phyloP scores from a whole-genome alignment of 2,888 invertebrate species.

The Protophormia terraenovae region DNA sequence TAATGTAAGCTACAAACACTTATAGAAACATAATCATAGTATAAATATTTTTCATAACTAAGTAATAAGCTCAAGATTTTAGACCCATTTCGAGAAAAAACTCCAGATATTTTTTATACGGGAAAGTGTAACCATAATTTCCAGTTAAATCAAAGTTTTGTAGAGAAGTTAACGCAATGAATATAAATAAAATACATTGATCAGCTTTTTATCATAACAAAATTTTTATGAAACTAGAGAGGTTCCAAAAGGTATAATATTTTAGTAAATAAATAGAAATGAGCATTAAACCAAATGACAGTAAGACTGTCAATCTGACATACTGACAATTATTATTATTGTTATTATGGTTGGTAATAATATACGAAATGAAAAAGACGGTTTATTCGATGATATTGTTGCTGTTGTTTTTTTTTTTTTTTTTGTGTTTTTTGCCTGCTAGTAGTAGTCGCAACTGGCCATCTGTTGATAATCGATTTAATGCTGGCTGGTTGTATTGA shows the following conservation, averaged over 20 bases:
- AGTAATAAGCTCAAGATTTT: too few species aligned
- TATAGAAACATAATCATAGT: too few species aligned
- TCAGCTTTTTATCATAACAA: too few species aligned
- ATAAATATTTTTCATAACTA: too few species aligned
- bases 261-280: conserved; percentile 18
- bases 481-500: conserved; percentile 57
- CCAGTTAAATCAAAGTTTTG: too few species aligned
- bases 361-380: conserved; percentile 41
- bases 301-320: conserved; percentile 52
- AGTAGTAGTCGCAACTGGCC: conserved; percentile 47
- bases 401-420: not conserved
- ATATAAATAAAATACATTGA: too few species aligned
- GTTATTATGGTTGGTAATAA: conserved; percentile 39
- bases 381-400: conserved; percentile 27
- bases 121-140: too few species aligned
- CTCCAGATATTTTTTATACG: too few species aligned
- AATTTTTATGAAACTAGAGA: too few species aligned
- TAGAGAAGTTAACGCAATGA: too few species aligned
- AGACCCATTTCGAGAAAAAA: too few species aligned
- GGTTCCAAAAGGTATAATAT: conserved; percentile 18
- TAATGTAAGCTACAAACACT: too few species aligned
- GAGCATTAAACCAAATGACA: conserved; percentile 47
- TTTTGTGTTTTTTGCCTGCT: conserved; percentile 10
- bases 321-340: conserved; percentile 52
- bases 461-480: conserved; percentile 66